These are phyloP conservation scores for Perca flavescens DNA, from an alignment of 2,113 vertebrate species.

Conservation along the genomic window DNA sequence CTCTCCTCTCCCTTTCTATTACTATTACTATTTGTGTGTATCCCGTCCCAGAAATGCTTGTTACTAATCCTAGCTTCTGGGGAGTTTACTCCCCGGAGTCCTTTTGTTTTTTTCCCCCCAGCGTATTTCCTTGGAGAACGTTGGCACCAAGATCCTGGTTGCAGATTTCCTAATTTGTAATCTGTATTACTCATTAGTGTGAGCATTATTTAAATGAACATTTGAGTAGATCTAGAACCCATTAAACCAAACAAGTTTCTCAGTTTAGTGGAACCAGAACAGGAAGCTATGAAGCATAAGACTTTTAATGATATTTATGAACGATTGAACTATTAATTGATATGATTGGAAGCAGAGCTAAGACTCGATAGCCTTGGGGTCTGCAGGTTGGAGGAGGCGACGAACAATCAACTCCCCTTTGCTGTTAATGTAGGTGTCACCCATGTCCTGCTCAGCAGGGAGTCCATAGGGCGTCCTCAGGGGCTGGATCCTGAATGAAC, in stretches of 20 bases:
- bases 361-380: slow-evolving; percentile 79
- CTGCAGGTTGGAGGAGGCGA: slow-evolving; percentile 79
- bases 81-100: too few species aligned
- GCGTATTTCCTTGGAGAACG: too few species aligned
- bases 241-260: background rate
- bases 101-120: too few species aligned
- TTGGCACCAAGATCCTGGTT: too few species aligned
- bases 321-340: background rate
- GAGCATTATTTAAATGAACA: background rate
- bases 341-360: slow-evolving; percentile 51
- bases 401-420: slow-evolving; percentile 90
- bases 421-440: slow-evolving; percentile 87
- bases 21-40: too few species aligned
- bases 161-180: background rate
- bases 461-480: slow-evolving; percentile 91
- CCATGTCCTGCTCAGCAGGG: slow-evolving; percentile 91
- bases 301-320: background rate
- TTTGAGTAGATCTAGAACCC: background rate
- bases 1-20: too few species aligned
- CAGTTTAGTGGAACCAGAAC: background rate
- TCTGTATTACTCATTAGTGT: background rate
- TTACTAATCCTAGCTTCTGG: too few species aligned
- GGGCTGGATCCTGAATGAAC: slow-evolving; percentile 88
- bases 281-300: background rate
- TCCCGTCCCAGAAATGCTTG: too few species aligned